phyloP scores from a whole-genome alignment of 2,113 vertebrate genomes.

The Penelope pileata region DNA sequence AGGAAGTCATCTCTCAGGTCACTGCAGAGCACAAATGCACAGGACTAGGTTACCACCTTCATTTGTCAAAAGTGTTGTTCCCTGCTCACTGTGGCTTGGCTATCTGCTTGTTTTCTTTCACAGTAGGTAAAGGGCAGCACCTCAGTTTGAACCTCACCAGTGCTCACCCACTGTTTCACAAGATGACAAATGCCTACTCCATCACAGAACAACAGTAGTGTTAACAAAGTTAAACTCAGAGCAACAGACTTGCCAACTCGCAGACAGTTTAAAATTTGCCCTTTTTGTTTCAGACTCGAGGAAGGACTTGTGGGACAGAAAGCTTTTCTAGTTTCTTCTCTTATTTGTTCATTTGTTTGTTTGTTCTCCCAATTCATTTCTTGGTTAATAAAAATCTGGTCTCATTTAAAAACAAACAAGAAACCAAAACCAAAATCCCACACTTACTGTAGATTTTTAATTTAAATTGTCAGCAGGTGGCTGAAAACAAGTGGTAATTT shows the following conservation, averaged over 20 bases:
- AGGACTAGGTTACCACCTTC: not conserved
- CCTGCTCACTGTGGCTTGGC: not conserved
- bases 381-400: conserved; percentile 6
- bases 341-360: not conserved
- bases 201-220: not conserved
- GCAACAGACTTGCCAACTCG: not conserved
- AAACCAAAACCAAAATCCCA: not conserved
- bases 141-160: not conserved
- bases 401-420: conserved; percentile 21
- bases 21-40: rapidly evolving
- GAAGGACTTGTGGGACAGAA: not conserved
- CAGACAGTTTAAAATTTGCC: not conserved
- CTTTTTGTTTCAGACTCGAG: not conserved
- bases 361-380: not conserved
- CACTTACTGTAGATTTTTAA: conserved; percentile 33
- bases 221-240: not conserved
- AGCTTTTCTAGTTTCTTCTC: not conserved
- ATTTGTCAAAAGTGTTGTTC: not conserved
- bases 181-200: not conserved
- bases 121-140: not conserved
- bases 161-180: not conserved
- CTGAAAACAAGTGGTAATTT: not conserved
- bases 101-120: not conserved
- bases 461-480: conserved; percentile 43
- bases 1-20: not conserved